Base-by-base conservation (phyloP, 2,888 invertebrate species). In the Pinctada fucata region DNA sequence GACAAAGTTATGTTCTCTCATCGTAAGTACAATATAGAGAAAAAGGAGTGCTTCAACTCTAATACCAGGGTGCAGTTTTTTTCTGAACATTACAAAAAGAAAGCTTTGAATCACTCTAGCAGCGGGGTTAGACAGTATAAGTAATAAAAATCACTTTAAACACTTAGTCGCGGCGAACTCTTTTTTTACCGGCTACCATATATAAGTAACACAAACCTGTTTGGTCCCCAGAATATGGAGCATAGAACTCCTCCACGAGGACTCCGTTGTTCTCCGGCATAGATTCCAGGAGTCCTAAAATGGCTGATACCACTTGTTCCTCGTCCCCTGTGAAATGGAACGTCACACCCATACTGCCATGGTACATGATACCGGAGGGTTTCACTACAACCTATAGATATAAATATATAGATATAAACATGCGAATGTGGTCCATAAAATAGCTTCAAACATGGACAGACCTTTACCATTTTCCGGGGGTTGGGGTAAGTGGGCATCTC, bases 381-480 rank as follows among this genome's bases (percentile, higher is more conserved):
- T 88, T 88, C 1, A 88, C 88, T 8, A 88, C 87, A 49, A 88
- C 72, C 88, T 88, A 72, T 2, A 69, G 50, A 16, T 47, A 47
- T 16, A 47, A 63, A 76, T 0, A 69, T 51, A 6, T 16, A 66
- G 6, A 8, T 66, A 13, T 66, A 31, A 13, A 66, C 13, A 10
- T 10, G 8, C 58, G 58, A 10, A 58, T 10, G 48, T 47, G 64
- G 8, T 8, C 13, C 1, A 58, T 58, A 48, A 69, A 6, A 69
- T 47, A 47, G 16, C 10, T 8, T 66, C 5, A 2, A 1, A 66
- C 6, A n/a, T 8, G 6, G 16, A 8, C 10, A n/a, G n/a, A 66
- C 10, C 31, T n/a, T n/a, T 66, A 16, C 10, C 10, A 31, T 31
- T 31, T 31, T 31, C 31, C 31, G 31, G 31, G 31, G 1, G 31